phyloP scores from a whole-genome alignment of 2,797 vertebrate genomes.

The Cryptoprocta ferox region DNA sequence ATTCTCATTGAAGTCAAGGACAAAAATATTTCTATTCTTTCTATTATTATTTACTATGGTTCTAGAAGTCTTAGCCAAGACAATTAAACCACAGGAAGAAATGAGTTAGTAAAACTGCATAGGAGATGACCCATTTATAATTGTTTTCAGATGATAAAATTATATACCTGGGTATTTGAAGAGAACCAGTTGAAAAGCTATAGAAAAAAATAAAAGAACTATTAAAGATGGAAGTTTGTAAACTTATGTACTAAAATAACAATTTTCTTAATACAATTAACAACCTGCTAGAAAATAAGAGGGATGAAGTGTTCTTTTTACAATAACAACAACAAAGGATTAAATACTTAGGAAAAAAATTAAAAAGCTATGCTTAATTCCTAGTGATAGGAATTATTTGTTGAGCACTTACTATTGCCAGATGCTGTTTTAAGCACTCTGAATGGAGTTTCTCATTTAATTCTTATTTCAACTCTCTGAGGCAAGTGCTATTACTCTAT shows the following conservation, averaged over 20 bases:
- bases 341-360: neutral
- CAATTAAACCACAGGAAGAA: conserved; percentile 18
- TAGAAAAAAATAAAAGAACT: neutral
- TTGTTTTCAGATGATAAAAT: conserved; percentile 30
- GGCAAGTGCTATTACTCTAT: neutral
- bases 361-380: neutral
- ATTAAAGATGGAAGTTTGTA: neutral
- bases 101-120: neutral
- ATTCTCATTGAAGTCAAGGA: conserved; percentile 13
- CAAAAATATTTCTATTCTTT: neutral
- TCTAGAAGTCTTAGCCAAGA: neutral
- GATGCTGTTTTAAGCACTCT: neutral
- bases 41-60: neutral
- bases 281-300: neutral
- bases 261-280: neutral
- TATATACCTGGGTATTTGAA: neutral
- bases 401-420: neutral
- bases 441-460: neutral
- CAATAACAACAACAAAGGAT: neutral
- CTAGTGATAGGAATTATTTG: neutral
- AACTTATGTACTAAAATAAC: neutral
- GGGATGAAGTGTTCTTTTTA: neutral
- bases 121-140: neutral
- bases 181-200: neutral
- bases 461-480: neutral